Conservation (phyloP, 2,113 vertebrate species). For the Poecilia latipinna region DNA sequence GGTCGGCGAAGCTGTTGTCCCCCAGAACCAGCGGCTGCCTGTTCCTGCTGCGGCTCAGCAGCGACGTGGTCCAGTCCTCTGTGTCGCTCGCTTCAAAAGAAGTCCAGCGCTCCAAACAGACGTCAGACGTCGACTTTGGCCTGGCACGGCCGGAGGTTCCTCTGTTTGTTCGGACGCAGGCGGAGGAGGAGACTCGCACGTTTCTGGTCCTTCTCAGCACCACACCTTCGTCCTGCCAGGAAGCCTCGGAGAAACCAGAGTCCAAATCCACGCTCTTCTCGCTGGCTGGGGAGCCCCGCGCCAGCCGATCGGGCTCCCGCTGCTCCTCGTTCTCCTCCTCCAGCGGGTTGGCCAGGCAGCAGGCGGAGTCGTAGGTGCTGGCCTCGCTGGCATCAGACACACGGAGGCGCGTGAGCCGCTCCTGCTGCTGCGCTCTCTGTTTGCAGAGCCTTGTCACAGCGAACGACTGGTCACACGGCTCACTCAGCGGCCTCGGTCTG, state of each 20-base stretch:
- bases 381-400: slow-evolving; percentile 83
- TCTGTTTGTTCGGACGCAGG: slow-evolving; percentile 79
- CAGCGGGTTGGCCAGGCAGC: slow-evolving; percentile 84
- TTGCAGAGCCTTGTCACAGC: slow-evolving; percentile 62
- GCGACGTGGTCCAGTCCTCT: slow-evolving; percentile 89
- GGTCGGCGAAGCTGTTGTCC: slow-evolving; percentile 97
- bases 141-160: slow-evolving; percentile 78
- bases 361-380: slow-evolving; percentile 87
- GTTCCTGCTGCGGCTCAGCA: slow-evolving; percentile 92
- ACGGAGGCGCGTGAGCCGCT: slow-evolving; percentile 67
- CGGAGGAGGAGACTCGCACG: slow-evolving; percentile 82
- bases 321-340: slow-evolving; percentile 83
- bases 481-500: slow-evolving; percentile 70
- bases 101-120: slow-evolving; percentile 92
- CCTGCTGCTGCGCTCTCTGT: slow-evolving; percentile 71
- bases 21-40: slow-evolving; percentile 93
- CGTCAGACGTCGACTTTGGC: slow-evolving; percentile 94
- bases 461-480: slow-evolving; percentile 67
- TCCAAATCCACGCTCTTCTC: slow-evolving; percentile 92
- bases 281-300: slow-evolving; percentile 80
- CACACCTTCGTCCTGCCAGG: slow-evolving; percentile 89
- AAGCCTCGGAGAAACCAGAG: slow-evolving; percentile 93
- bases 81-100: slow-evolving; percentile 84
- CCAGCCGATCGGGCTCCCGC: slow-evolving; percentile 56
- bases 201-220: slow-evolving; percentile 79